phyloP scores from a whole-genome alignment of 1,140 invertebrate species.

The Brachionus rotundiformis region DNA sequence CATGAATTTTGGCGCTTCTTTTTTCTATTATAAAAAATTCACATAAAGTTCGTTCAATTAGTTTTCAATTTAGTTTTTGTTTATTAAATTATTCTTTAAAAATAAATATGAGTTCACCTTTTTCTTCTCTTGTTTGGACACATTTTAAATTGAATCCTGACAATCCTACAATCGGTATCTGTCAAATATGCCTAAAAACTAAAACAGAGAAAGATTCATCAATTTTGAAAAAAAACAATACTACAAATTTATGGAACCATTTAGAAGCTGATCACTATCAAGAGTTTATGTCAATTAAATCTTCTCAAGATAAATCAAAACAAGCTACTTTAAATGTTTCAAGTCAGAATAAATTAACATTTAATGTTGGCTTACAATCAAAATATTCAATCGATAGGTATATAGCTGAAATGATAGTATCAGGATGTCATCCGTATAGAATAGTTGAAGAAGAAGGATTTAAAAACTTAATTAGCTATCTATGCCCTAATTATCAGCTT shows the following conservation, averaged over 20 bases:
- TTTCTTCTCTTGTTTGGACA: background rate
- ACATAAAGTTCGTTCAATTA: background rate
- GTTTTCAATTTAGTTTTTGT: conserved; percentile 22
- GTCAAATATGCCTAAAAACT: conserved; percentile 7
- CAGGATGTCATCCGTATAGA: background rate
- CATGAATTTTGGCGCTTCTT: conserved; percentile 13
- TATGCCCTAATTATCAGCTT: conserved; percentile 24
- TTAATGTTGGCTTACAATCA: conserved; percentile 12
- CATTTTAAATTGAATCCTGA: conserved; percentile 15
- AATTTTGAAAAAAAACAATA: background rate
- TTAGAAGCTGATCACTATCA: conserved; percentile 1
- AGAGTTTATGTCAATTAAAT: background rate
- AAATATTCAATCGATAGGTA: conserved; percentile 23
- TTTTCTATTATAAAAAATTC: conserved; percentile 9
- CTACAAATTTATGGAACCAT: conserved; percentile 12
- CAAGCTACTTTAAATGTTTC: conserved; percentile 23
- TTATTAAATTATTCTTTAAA: conserved; percentile 24
- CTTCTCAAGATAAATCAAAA: background rate
- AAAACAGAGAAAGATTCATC: background rate
- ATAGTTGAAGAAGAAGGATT: conserved; percentile 13
- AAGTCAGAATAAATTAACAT: conserved; percentile 15
- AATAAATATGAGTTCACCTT: conserved; percentile 26
- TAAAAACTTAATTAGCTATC: conserved; percentile 30
- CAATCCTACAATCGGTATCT: conserved; percentile 6
- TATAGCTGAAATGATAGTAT: conserved; percentile 6